Evolutionary conservation across 2,113 vertebrate species (phyloP), one percentile per base, ranked within the genome.

Genomic region (Leiothrix lutea): DNA sequence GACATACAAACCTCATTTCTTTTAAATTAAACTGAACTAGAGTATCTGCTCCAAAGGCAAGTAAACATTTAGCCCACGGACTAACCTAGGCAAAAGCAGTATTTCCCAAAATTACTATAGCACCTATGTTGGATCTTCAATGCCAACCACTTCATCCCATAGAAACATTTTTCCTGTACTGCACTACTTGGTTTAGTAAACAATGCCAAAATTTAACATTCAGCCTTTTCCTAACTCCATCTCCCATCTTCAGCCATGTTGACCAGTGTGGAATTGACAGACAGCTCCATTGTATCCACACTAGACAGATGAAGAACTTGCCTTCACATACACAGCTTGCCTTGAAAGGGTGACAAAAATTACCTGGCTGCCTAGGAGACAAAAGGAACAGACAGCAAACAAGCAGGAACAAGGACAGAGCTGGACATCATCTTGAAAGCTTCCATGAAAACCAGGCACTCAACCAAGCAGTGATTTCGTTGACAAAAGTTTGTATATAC

Each of bases 41-140:
- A 61, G 11, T 9, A 45, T 48, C 17, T 50, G 10, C 20, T 66
- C 51, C 35, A 66, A 73, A 92, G 19, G 8, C 29, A 84, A 81
- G 17, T 2, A 14, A 42, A n/a, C 28, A 19, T 78, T 33, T 20
- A 73, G 45, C 4, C n/a, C 25, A 47, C 0, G 1, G 14, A 65
- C 45, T 29, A 36, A 85, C 14, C 11, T 17, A 62, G 36, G 22
- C 19, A 74, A 85, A 85, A 73, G 22, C n/a, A 88, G 16, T 16
- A 70, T 45, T 78, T 66, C 42, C 42, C 35, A 44, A 74, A 71
- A 62, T 66, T 31, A 60, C 35, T 40, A 31, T 0, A 64, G 44
- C 29, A 75, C 19, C 31, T 17, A 1, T 12, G 18, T 10, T 64
- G 20, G 38, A 70, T 58, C 35, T 38, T 71, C 60, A 54, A 4